These are phyloP conservation scores for Dasypolia templi DNA, from an alignment of 2,888 invertebrate genomes.

Conservation along the genomic window DNA sequence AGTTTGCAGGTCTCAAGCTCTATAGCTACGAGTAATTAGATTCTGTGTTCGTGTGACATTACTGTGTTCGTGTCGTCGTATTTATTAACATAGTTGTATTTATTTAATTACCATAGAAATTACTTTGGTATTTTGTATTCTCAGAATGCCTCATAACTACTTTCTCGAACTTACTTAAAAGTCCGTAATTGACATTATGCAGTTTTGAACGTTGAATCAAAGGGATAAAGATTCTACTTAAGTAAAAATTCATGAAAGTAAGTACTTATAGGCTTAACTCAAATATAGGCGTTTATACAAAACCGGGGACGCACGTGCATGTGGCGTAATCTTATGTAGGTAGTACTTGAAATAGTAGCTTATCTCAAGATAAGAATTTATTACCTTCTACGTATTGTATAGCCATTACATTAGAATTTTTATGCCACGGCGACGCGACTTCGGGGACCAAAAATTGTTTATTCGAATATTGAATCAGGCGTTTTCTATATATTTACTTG, in stretches of 20 bases:
- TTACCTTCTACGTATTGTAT: constrained; percentile 70
- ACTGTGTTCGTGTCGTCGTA: neutral
- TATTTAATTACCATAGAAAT: too few relatives aligned
- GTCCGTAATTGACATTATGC: neutral
- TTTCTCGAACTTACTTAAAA: neutral
- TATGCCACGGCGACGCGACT: constrained; percentile 57
- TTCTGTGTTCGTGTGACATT: too few relatives aligned
- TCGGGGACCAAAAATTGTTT: constrained; percentile 64
- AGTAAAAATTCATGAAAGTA: neutral
- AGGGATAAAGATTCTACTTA: too few relatives aligned
- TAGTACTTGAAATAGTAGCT: constrained; percentile 70
- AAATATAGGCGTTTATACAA: constrained; percentile 35
- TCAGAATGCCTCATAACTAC: neutral
- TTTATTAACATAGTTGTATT: too few relatives aligned
- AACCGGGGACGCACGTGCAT: constrained; percentile 45
- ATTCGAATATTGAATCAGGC: constrained; percentile 64
- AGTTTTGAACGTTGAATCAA: neutral
- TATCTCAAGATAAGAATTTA: constrained; percentile 80
- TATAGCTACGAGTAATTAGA: too few relatives aligned
- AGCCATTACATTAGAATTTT: constrained; percentile 70
- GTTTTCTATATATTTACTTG: constrained; percentile 62
- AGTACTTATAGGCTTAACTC: constrained; percentile 17
- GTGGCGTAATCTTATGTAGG: constrained; percentile 60
- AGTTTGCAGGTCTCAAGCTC: neutral
- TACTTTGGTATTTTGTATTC: too few relatives aligned